Base-by-base conservation (phyloP, 2,113 vertebrate genomes). In the Colinus virginianus region DNA sequence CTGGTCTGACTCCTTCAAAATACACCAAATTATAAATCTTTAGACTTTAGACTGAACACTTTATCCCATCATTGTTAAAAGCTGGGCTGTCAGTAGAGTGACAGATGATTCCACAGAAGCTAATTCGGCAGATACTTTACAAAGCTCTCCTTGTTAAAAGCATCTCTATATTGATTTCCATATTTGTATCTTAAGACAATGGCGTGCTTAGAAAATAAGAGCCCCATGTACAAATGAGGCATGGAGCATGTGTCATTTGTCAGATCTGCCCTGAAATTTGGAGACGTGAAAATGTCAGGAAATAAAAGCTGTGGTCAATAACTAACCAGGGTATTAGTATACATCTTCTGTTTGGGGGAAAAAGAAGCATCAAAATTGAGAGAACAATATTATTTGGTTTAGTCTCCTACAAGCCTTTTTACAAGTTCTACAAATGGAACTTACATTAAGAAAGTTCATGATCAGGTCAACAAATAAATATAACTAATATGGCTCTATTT, bases 1-100 rank as follows among this genome's bases (percentile, higher is more conserved):
- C 87, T 98, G 95, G 80, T 93, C 82, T 95, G 77, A 90, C 88
- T 96, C 74, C 89, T 40, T 96, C 84, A 96, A 96, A 96, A 95
- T 71, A 88, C 93, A 96, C 94, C 79, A 95, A 89, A 97, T 91
- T 96, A 92, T 94, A 92, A 96, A 90, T 90, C 53, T 74, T 53
- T 15, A 49, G 48, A 49, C 11, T 45, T 88, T 53, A 78, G 80
- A 72, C 34, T 49, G 76, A 96, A 92, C 81, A 64, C 66, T 74
- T 94, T 84, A 77, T 59, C 20, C 7, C 78, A 90, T 95, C 71
- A 82, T 59, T 42, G 76, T 80, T 86, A 90, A 79, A 78, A 95
- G 83, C 72, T 64, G 63, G 46, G 71, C 82, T 90, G 93, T 96
- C 72, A 74, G 7, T 32, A 62, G 75, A 3, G 14, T 88, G 89